Conservation (phyloP, 2,888 invertebrate genomes). For the Cataglyphis rosenhaueri region DNA sequence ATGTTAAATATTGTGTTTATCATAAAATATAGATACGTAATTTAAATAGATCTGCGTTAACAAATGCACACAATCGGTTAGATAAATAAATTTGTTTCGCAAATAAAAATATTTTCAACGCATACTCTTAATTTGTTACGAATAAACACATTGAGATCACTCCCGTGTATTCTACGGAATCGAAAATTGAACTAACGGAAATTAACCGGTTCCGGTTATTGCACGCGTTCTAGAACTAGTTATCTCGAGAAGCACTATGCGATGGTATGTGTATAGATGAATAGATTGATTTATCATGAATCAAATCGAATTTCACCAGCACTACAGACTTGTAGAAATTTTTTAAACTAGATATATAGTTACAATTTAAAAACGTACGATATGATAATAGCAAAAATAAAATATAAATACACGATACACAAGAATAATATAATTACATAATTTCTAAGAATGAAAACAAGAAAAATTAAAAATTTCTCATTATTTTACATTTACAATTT, state of each 20-base stretch:
- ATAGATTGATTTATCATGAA: slow-evolving; percentile 43
- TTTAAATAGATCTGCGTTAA: background rate
- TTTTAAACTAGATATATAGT: background rate
- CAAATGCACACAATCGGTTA: background rate
- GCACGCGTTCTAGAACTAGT: slow-evolving; percentile 25
- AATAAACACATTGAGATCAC: background rate
- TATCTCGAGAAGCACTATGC: slow-evolving; percentile 26
- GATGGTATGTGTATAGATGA: slow-evolving; percentile 15
- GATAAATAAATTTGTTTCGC: background rate
- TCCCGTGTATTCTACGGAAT: background rate
- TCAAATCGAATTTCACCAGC: slow-evolving; percentile 21
- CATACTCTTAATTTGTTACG: background rate
- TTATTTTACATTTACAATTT: background rate
- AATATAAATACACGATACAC: background rate
- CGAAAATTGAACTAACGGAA: slow-evolving; percentile 23
- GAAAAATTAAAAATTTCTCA: background rate
- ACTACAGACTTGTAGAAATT: slow-evolving; percentile 7
- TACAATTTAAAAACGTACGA: background rate
- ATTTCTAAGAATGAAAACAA: background rate
- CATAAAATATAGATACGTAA: background rate
- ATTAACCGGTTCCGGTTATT: slow-evolving; percentile 39
- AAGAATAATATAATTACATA: background rate
- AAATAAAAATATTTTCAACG: background rate
- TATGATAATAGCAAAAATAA: background rate
- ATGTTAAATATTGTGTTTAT: background rate